These are phyloP conservation scores for Axis porcinus DNA, from an alignment of 2,113 vertebrate species.

Conservation along the genomic window DNA sequence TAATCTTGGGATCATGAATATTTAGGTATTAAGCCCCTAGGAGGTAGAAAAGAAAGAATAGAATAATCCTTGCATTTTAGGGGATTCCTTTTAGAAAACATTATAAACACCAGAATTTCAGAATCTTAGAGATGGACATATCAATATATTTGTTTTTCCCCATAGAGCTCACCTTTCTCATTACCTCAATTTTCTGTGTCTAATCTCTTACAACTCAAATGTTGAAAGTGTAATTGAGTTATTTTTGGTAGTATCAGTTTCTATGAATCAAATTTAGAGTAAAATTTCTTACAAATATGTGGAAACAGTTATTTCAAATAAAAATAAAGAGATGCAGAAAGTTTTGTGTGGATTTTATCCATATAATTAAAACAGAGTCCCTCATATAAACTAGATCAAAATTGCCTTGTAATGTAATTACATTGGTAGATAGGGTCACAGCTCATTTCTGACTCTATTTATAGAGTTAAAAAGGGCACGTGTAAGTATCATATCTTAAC, in stretches of 20 bases:
- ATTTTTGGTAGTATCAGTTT: not conserved
- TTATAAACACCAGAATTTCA: not conserved
- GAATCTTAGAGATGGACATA: not conserved
- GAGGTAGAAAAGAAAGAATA: not conserved
- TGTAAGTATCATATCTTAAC: not conserved
- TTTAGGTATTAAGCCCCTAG: not conserved
- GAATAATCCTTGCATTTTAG: not conserved
- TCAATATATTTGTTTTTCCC: not conserved
- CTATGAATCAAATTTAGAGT: not conserved
- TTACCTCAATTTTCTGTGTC: not conserved
- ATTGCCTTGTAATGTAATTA: not conserved
- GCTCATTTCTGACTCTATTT: conserved; percentile 27
- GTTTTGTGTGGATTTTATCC: not conserved
- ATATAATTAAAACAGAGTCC: not conserved
- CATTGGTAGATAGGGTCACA: not conserved
- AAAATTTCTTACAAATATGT: not conserved
- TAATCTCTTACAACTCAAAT: not conserved
- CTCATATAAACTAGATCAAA: not conserved
- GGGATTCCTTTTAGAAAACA: not conserved
- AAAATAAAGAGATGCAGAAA: not conserved
- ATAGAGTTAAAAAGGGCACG: not conserved
- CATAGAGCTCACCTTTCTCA: not conserved
- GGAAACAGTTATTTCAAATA: not conserved
- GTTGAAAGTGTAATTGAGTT: not conserved
- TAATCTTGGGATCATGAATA: not conserved